Base-by-base conservation (phyloP, 2,113 vertebrate genomes). In the Marmota monax region DNA sequence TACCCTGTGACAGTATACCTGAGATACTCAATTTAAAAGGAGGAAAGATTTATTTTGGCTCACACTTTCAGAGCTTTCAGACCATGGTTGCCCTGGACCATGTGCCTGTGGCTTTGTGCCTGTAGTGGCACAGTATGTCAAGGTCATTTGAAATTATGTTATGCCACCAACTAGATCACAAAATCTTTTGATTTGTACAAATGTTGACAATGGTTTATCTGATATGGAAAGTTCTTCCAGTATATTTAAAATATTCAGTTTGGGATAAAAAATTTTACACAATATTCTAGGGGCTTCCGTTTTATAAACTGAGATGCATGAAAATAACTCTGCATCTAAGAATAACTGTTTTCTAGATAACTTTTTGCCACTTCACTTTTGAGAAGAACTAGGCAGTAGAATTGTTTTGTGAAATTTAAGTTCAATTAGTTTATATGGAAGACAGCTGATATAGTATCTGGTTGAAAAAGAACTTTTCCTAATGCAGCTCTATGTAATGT, bases 401-500 rank as follows among this genome's bases (percentile, higher is more conserved):
- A 70, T 13, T 85, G 9, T 70, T 94, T 67, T 48, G 11, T 80
- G 58, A 86, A 89, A 83, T 79, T 48, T 58, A 83, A 90, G 22
- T 92, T 80, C 34, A 37, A 48, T 3, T 73, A 58, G 25, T 94
- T 90, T 87, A 9, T 34, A 27, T 90, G 32, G 63, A 87, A 94
- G 86, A 63, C 39, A 76, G 48, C 53, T 78, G 53, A 58, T 20
- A 58, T 1, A 20, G 17, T 69, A 42, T 82, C 18, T 92, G 58
- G 20, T 53, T 77, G 67, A 82, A 85, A 88, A 90, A 42, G 74
- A 25, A 69, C 22, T 92, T 77, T 89, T 92, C 53, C n/a, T 72
- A 37, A 39, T 34, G 34, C 4, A 77, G 37, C 61, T 83, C 4
- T 90, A 0, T 18, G 18, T 82, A 73, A 86, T 85, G 34, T 70